phyloP scores from a whole-genome alignment of 1,140 invertebrate genomes.

The Mesaphorura yosii region DNA sequence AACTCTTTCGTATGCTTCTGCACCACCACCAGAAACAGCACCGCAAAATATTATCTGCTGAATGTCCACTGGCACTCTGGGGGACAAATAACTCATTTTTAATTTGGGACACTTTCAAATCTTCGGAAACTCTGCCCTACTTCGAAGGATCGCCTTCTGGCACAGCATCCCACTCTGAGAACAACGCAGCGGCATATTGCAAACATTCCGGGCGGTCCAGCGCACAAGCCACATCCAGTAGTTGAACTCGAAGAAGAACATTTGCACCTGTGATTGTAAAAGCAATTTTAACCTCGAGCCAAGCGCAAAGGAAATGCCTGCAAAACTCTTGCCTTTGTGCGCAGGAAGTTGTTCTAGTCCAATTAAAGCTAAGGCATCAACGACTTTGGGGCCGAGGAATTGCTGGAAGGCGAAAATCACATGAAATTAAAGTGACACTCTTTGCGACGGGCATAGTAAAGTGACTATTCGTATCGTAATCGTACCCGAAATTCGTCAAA shows the following conservation, averaged over 20 bases:
- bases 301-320: background rate
- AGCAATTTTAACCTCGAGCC: background rate
- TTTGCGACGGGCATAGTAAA: background rate
- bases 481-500: background rate
- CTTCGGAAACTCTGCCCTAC: background rate
- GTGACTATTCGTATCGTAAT: background rate
- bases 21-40: conserved; percentile 5
- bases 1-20: conserved; percentile 8
- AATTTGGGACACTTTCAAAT: background rate
- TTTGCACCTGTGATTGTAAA: background rate
- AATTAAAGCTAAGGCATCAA: conserved; percentile 9
- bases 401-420: background rate
- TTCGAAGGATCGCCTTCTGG: background rate
- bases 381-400: conserved; percentile 16
- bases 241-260: conserved; percentile 2
- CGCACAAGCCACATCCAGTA: conserved; percentile 20
- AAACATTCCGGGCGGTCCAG: conserved; percentile 1
- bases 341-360: conserved; percentile 13
- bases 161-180: background rate
- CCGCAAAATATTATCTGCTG: conserved; percentile 15
- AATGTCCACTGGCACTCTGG: conserved; percentile 13
- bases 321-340: conserved; percentile 1
- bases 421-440: no score
- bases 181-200: background rate
- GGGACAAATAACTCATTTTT: background rate